phyloP scores from a whole-genome alignment of 1,140 invertebrate species.

The Orchestia grillus region DNA sequence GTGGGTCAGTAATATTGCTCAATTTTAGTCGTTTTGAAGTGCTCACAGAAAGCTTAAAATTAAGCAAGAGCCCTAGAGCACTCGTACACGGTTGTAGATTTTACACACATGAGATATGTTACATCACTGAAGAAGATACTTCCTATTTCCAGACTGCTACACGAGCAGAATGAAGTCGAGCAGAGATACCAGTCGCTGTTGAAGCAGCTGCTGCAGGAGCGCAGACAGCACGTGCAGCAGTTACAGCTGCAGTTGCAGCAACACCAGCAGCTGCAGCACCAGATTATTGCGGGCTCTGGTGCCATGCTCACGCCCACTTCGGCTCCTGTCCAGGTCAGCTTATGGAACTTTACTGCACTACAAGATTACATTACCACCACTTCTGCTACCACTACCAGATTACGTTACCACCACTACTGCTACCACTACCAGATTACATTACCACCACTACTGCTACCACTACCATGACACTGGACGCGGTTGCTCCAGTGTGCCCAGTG shows the following conservation, averaged over 20 bases:
- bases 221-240: constrained; percentile 75
- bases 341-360: background rate
- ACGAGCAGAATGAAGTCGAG: constrained; percentile 79
- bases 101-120: no score
- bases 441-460: no score
- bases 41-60: no score
- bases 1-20: no score
- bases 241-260: constrained; percentile 71
- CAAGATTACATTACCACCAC: no score
- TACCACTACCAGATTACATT: no score
- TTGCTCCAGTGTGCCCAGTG: no score
- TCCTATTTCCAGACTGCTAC: constrained; percentile 72
- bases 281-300: background rate
- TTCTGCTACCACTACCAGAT: background rate
- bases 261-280: constrained; percentile 61
- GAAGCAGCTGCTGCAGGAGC: constrained; percentile 80
- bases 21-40: no score
- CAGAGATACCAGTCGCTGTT: constrained; percentile 81
- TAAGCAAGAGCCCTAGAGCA: no score
- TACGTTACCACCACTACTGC: no score
- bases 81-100: no score
- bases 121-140: background rate
- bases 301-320: background rate
- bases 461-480: no score
- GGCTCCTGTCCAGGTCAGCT: background rate